Evolutionary conservation across 2,888 invertebrate genomes (phyloP).

Genomic region (Metacarcinus magister): DNA sequence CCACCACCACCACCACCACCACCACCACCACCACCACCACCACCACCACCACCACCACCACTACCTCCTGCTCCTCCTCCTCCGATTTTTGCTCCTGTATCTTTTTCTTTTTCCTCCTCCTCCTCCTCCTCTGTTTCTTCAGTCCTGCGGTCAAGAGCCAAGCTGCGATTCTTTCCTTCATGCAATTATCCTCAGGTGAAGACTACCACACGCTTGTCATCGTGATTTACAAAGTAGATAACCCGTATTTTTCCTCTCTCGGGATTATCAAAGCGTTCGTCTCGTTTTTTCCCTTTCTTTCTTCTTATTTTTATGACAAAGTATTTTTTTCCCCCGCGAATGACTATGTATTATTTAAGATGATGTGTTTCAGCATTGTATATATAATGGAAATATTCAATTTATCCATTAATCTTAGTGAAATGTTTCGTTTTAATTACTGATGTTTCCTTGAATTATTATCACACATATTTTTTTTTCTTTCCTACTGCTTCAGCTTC

Average conservation of each 20-base stretch:
- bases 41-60: neutral
- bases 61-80: neutral
- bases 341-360: neutral
- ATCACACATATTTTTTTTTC: neutral
- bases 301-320: neutral
- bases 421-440: conserved; percentile 1
- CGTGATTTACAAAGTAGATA: neutral
- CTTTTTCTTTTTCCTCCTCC: neutral
- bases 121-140: neutral
- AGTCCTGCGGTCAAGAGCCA: neutral
- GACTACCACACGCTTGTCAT: neutral
- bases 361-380: neutral
- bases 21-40: neutral
- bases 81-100: neutral
- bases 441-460: neutral
- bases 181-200: neutral
- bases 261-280: neutral
- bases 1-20: neutral
- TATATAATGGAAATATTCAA: neutral
- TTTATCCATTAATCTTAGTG: neutral
- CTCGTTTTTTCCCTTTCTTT: neutral
- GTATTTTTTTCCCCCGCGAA: neutral
- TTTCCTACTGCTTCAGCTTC: neutral
- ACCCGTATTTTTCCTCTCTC: neutral
- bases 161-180: neutral